Evolutionary conservation across 92 coral and sea anemone species (phyloP), one percentile per base, ranked within the genome.

Genomic region (Heteractis magnifica): DNA sequence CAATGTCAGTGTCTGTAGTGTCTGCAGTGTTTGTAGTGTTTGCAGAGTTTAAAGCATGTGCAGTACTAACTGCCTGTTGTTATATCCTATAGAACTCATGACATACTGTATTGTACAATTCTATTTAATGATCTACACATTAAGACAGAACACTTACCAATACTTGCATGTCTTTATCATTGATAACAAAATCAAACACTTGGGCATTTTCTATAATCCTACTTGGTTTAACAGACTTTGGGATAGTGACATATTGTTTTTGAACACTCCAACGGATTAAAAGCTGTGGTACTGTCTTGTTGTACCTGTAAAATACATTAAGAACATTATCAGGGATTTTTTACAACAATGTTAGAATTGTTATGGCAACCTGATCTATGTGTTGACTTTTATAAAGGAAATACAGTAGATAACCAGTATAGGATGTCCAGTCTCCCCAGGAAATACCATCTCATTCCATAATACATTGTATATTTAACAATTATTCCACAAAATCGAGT

Each of bases 251-350:
- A 70, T 65, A 82, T 4, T 83, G 73, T 44, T 87, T 86, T 82
- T 89, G 92, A 21, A 89, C 83, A 75, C 90, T 81, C 90, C 90
- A 89, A n/a, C 92, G 81, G n/a, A 86, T 86, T 13, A 89, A 79
- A 5, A 89, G 79, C 70, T 89, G 92, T 21, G 92, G 83, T 58
- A 86, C 90, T 52, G 87, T 51, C 85, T 89, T 89, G 49, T 62
- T 82, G 83, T 89, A 89, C 85, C 92, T 89, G 68, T 52, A 60
- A 49, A 51, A 49, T n/a, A n/a, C 5, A 75, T 0, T 18, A 73
- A 19, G 60, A 10, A 70, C 58, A 53, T 53, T 53, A 53, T 53
- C 58, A 34, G 44, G 10, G 9, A 53, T 53, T 34, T 34, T 23
- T 51, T 73, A 73, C n/a, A 34, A n/a, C 23, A 62, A 34, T 34